These are phyloP conservation scores for Phorcus lineatus DNA, from an alignment of 2,888 invertebrate genomes.

Conservation along the genomic window DNA sequence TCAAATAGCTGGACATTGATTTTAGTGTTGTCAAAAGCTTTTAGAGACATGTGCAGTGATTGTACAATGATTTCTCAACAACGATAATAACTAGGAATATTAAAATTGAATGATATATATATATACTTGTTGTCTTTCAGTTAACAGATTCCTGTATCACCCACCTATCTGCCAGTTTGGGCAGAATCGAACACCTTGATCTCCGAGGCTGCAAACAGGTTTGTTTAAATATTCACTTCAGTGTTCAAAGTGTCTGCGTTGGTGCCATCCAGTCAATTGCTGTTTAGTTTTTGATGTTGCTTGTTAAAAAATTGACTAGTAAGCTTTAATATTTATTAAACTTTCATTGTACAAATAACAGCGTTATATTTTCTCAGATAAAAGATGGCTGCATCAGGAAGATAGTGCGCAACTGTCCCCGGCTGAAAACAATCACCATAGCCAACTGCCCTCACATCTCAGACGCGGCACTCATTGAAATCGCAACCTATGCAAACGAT, in stretches of 20 bases:
- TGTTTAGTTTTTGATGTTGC: too few species aligned
- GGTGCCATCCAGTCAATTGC: too few species aligned
- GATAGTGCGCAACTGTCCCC: conserved; percentile 68
- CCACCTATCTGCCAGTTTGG: conserved; percentile 64
- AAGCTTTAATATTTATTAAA: too few species aligned
- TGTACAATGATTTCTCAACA: too few species aligned
- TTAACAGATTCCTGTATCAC: conserved; percentile 68
- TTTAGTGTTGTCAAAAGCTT: too few species aligned
- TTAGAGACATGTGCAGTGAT: too few species aligned
- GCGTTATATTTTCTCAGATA: conserved; percentile 51
- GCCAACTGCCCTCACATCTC: conserved; percentile 73
- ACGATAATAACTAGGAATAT: too few species aligned
- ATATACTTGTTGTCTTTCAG: conserved; percentile 47
- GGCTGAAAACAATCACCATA: conserved; percentile 63
- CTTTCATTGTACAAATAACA: too few species aligned
- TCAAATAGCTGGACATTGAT: too few species aligned
- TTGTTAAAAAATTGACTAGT: too few species aligned
- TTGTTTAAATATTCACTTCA: neutral
- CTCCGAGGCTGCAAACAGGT: conserved; percentile 72
- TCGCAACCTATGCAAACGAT: conserved; percentile 65
- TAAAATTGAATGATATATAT: too few species aligned
- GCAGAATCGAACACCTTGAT: conserved; percentile 67
- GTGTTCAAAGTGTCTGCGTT: too few species aligned
- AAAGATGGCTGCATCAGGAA: conserved; percentile 66
- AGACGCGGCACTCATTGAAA: conserved; percentile 66